phyloP scores from a whole-genome alignment of 1,140 invertebrate genomes.

The Drosophila tsacasi region DNA sequence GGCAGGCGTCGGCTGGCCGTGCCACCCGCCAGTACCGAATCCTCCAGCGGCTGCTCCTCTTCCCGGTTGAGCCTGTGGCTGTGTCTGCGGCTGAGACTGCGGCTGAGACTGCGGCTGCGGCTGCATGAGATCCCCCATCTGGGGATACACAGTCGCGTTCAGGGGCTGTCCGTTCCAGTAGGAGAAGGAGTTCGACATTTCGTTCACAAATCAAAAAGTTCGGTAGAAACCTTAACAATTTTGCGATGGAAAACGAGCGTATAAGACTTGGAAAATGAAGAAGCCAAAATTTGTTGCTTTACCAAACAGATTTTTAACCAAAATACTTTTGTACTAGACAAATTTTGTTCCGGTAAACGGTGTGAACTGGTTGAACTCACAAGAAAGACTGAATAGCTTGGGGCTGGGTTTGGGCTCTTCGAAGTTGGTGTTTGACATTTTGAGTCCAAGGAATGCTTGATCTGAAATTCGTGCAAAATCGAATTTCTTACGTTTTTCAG shows the following conservation, averaged over 20 bases:
- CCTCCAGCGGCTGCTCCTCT: not conserved
- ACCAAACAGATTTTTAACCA: not conserved
- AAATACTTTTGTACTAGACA: not conserved
- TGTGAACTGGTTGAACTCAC: constrained; percentile 21
- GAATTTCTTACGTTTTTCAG: not conserved
- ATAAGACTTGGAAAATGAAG: not conserved
- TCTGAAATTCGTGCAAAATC: not conserved
- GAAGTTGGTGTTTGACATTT: constrained; percentile 9
- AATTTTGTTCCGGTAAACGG: constrained; percentile 31
- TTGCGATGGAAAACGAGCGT: not conserved
- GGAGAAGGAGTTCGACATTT: constrained; percentile 36
- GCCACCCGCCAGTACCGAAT: not conserved
- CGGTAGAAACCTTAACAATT: not conserved
- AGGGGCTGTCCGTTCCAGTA: constrained; percentile 53
- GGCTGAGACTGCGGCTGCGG: not conserved
- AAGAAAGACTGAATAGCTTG: constrained; percentile 9
- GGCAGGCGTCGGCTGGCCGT: not conserved
- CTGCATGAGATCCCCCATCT: constrained; percentile 40
- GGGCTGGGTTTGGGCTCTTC: not conserved
- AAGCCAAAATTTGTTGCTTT: not conserved
- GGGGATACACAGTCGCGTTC: constrained; percentile 33
- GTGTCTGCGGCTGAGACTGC: not conserved
- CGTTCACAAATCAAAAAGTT: not conserved
- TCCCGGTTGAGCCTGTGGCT: not conserved
- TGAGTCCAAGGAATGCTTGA: constrained; percentile 5